Base-by-base conservation (phyloP, 2,797 vertebrate species). In the Ceryle rudis region DNA sequence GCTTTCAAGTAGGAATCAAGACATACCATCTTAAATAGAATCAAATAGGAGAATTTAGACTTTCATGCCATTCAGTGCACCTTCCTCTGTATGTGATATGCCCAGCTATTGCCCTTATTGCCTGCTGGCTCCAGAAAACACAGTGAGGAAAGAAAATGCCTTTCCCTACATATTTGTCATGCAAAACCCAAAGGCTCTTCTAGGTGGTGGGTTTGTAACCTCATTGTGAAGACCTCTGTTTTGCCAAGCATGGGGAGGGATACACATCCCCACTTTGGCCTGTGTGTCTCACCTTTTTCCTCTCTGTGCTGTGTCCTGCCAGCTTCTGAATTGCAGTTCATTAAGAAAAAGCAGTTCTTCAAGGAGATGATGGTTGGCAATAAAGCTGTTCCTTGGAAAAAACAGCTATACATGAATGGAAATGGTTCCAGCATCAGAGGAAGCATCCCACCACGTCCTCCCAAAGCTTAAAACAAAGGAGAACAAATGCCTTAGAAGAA, bases 181-280 rank as follows among this genome's bases (percentile, higher is more conserved):
- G 51, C 37, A n/a, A 73, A 49, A 12, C 39, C 2, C 20, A 75
- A 71, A 73, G 20, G 57, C 2, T 91, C 4, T 47, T 58, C 28
- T 12, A 44, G 31, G 16, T 71, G 16, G 5, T 66, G 21, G 42
- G 33, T 72, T 58, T 79, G 49, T 65, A 44, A 42, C 17, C 17
- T 22, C 10, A 0, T 8, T 44, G 60, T 35, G 20, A 86, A 82
- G 29, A 31, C 5, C 4, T 21, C 9, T 46, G 6, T 35, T 73
- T 31, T 44, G 47, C 19, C 54, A 58, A 28, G 52, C 20, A 11
- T 14, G 5, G 10, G 20, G 16, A 31, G 6, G 3, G 17, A 64
- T 4, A 5, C 0, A 0, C 33, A 33, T 82, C 81, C 37, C 22
- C 14, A 20, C 6, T 11, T 47, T 21, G 11, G 37, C 23, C 42